Conservation (phyloP, 2,113 vertebrate species). For the Tympanuchus pallidicinctus region DNA sequence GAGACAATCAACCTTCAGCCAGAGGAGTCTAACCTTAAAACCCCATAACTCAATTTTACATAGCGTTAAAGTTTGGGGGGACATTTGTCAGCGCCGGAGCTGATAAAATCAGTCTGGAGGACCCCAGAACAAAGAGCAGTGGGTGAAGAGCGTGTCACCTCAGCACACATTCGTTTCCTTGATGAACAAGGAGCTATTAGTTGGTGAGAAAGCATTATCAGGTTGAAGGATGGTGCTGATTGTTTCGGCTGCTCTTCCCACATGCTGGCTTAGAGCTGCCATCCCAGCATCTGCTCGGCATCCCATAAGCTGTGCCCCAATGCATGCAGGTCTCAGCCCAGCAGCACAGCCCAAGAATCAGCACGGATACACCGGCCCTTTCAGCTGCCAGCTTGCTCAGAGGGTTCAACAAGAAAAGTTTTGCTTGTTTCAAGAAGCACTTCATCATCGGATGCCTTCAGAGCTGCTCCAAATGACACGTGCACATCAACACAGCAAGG, state of each 20-base stretch:
- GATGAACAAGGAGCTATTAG: constrained; percentile 85
- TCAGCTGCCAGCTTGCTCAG: neutral
- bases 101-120: constrained; percentile 79
- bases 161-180: constrained; percentile 77
- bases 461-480: neutral
- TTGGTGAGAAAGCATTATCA: constrained; percentile 73
- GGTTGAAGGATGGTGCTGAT: constrained; percentile 72
- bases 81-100: constrained; percentile 73
- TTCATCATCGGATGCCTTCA: neutral
- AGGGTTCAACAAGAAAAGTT: constrained; percentile 43
- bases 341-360: neutral
- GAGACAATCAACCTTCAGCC: constrained; percentile 77
- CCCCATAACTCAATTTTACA: constrained; percentile 78
- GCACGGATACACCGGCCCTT: neutral
- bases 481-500: accelerated
- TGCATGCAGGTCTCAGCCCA: neutral
- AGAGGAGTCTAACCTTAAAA: constrained; percentile 74
- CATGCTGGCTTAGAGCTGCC: constrained; percentile 6
- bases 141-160: constrained; percentile 75
- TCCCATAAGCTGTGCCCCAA: neutral
- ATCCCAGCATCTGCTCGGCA: neutral
- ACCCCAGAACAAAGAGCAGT: constrained; percentile 75
- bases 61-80: constrained; percentile 77
- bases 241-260: constrained; percentile 60
- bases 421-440: neutral